phyloP scores from a whole-genome alignment of 2,797 vertebrate genomes.

The Cercopithecus mitis region DNA sequence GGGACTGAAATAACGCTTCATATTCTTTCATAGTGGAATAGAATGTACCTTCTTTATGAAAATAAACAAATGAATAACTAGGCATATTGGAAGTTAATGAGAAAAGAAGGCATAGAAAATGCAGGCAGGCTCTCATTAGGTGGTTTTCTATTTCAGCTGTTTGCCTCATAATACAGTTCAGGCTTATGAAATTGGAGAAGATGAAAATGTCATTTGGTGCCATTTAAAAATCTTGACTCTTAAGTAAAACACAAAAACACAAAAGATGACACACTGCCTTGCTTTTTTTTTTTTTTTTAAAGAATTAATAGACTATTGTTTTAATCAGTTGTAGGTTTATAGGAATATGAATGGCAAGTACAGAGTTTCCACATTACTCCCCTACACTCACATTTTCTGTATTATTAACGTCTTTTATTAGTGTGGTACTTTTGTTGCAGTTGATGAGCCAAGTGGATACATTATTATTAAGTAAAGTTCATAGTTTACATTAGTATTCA shows the following conservation, averaged over 20 bases:
- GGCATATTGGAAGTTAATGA: neutral
- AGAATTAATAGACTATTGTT: neutral
- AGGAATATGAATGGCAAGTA: neutral
- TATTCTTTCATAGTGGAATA: neutral
- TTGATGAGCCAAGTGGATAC: neutral
- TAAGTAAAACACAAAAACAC: neutral
- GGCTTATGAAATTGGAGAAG: neutral
- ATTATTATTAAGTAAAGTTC: neutral
- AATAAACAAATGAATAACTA: neutral
- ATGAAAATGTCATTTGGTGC: slow-evolving; percentile 26
- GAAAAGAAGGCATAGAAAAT: neutral
- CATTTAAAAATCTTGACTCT: slow-evolving; percentile 34
- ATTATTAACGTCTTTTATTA: neutral
- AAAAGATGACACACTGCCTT: neutral
- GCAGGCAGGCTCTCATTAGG: neutral
- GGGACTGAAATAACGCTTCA: neutral
- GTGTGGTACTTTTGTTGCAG: neutral
- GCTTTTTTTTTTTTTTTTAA: neutral
- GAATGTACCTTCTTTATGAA: neutral
- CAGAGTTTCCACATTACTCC: neutral
- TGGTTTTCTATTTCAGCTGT: neutral
- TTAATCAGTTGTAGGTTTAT: neutral
- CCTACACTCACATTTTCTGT: neutral
- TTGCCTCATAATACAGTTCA: neutral
- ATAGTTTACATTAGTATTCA: neutral